Evolutionary conservation across 2,888 invertebrate genomes (phyloP).

Genomic region (Athalia rosae): DNA sequence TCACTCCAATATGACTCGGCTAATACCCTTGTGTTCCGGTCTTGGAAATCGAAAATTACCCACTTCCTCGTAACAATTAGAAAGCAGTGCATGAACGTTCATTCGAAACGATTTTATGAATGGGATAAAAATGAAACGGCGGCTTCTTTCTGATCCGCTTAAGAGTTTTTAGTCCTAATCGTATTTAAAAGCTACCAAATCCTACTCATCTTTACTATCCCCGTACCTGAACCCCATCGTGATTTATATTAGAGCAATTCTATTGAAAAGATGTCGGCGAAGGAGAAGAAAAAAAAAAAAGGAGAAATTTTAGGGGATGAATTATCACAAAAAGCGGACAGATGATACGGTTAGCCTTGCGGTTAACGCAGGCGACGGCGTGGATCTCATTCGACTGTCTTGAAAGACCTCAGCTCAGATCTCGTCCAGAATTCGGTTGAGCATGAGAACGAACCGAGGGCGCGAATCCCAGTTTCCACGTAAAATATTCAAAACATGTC

Average conservation of each 20-base stretch:
- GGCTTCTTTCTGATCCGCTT: constrained; percentile 59
- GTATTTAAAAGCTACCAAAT: constrained; percentile 60
- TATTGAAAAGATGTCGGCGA: neutral
- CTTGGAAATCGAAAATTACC: no score
- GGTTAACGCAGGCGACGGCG: no score
- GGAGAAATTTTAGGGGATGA: neutral
- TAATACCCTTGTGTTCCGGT: no score
- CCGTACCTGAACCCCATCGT: constrained; percentile 4
- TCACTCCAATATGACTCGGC: neutral
- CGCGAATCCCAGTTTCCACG: no score
- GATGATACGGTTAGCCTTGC: neutral
- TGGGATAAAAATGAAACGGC: neutral
- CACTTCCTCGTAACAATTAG: no score
- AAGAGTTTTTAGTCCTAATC: constrained; percentile 58
- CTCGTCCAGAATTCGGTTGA: no score
- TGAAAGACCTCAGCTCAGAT: no score
- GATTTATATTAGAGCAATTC: neutral
- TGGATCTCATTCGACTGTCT: no score
- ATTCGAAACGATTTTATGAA: no score
- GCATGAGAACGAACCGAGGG: no score
- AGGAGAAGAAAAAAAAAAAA: neutral
- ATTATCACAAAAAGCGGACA: neutral
- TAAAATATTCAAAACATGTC: no score
- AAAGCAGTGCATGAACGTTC: no score
- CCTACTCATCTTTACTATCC: constrained; percentile 16